phyloP scores from a whole-genome alignment of 2,797 vertebrate species.

The Urophycis tenuis region DNA sequence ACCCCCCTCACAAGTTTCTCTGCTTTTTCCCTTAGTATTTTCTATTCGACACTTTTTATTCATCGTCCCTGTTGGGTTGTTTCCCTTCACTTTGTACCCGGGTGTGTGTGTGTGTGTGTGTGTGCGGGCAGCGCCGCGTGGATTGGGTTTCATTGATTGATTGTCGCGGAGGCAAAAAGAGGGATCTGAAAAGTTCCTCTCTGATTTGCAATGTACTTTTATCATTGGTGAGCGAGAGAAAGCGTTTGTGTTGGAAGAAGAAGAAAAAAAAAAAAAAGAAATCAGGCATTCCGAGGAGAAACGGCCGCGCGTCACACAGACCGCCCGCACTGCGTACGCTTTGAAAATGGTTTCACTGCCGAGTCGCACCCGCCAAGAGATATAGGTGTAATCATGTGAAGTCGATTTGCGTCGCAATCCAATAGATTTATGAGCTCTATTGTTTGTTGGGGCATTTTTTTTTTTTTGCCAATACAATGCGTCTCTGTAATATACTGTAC shows the following conservation, averaged over 20 bases:
- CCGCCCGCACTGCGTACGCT: not conserved
- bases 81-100: not conserved
- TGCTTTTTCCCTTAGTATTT: not conserved
- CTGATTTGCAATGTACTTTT: constrained; percentile 31
- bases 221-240: not conserved
- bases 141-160: not conserved
- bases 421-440: constrained; percentile 5
- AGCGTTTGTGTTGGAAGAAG: not conserved
- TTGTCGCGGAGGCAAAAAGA: constrained; percentile 45
- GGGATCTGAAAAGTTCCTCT: constrained; percentile 44
- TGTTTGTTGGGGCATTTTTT: no score
- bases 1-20: constrained; percentile 2
- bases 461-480: not conserved
- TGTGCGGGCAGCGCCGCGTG: constrained; percentile 13
- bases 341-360: not conserved
- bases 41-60: not conserved
- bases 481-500: not conserved
- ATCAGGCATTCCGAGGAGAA: not conserved
- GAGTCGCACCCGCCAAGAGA: not conserved
- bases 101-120: no score
- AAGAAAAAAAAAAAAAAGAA: no score
- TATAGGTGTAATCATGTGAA: not conserved
- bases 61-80: not conserved
- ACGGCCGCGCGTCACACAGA: not conserved
- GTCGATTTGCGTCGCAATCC: not conserved